Evolutionary conservation across 2,888 invertebrate species (phyloP).

Genomic region (Strigamia maritima): DNA sequence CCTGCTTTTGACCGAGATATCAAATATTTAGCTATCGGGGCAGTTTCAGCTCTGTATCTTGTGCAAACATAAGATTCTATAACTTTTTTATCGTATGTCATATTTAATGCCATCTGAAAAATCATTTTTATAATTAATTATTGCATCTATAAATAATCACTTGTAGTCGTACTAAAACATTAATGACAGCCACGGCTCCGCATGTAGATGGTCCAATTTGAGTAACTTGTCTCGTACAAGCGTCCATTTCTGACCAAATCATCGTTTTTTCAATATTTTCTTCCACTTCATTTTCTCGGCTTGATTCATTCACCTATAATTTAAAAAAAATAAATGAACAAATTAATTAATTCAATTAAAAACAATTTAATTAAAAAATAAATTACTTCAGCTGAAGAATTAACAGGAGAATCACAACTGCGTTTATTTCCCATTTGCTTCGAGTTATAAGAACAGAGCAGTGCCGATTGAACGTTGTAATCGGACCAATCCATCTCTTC

Average conservation of each 20-base stretch:
- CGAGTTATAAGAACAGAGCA: background rate
- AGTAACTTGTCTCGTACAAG: slow-evolving; percentile 68
- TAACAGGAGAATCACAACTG: background rate
- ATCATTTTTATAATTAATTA: background rate
- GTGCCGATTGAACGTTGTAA: slow-evolving; percentile 22
- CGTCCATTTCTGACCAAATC: slow-evolving; percentile 75
- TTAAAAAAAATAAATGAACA: background rate
- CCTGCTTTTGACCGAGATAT: slow-evolving; percentile 67
- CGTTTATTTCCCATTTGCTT: slow-evolving; percentile 1
- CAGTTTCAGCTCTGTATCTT: slow-evolving; percentile 61
- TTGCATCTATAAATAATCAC: background rate
- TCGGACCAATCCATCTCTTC: slow-evolving; percentile 31
- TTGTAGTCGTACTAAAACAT: slow-evolving; percentile 69
- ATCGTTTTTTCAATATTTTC: slow-evolving; percentile 59
- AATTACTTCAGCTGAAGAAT: background rate
- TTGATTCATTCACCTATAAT: background rate
- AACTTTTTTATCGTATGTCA: slow-evolving; percentile 62
- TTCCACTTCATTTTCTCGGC: background rate
- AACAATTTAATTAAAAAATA: no score
- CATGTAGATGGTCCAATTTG: slow-evolving; percentile 73
- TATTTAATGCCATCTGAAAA: slow-evolving; percentile 65
- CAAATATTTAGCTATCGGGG: slow-evolving; percentile 64
- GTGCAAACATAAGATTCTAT: slow-evolving; percentile 63
- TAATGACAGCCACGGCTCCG: slow-evolving; percentile 73
- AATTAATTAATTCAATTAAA: background rate